phyloP scores from a whole-genome alignment of 2,888 invertebrate genomes.

The Lithosia quadra region DNA sequence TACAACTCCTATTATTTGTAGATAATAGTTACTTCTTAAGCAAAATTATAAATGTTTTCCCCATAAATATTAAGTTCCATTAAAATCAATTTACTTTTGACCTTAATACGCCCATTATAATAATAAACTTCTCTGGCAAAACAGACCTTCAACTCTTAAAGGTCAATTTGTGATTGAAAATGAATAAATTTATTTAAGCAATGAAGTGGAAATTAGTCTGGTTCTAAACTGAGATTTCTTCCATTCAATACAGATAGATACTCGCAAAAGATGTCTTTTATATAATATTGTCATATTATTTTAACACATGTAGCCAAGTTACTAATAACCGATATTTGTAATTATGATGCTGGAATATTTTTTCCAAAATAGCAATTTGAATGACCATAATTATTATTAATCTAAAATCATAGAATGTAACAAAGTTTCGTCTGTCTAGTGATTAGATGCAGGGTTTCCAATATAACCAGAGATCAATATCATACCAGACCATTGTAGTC shows the following conservation, averaged over 20 bases:
- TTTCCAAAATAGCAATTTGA: no score
- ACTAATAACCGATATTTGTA: background rate
- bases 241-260: background rate
- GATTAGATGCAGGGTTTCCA: background rate
- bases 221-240: background rate
- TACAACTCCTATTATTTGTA: no score
- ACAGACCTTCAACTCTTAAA: constrained; percentile 1
- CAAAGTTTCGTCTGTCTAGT: background rate
- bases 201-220: background rate
- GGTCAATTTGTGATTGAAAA: constrained; percentile 11
- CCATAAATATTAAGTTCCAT: constrained; percentile 2
- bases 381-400: no score
- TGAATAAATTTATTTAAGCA: constrained; percentile 9
- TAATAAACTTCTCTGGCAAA: background rate
- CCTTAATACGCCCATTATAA: background rate
- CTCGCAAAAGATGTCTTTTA: no score
- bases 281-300: no score
- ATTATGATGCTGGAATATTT: no score
- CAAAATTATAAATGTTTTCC: background rate
- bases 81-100: constrained; percentile 1
- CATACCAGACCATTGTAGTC: background rate
- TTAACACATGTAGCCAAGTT: no score
- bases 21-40: background rate
- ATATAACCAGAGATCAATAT: background rate
- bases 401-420: background rate